These are phyloP conservation scores for Antheraea mylitta DNA, from an alignment of 1,140 invertebrate species.

Conservation along the genomic window DNA sequence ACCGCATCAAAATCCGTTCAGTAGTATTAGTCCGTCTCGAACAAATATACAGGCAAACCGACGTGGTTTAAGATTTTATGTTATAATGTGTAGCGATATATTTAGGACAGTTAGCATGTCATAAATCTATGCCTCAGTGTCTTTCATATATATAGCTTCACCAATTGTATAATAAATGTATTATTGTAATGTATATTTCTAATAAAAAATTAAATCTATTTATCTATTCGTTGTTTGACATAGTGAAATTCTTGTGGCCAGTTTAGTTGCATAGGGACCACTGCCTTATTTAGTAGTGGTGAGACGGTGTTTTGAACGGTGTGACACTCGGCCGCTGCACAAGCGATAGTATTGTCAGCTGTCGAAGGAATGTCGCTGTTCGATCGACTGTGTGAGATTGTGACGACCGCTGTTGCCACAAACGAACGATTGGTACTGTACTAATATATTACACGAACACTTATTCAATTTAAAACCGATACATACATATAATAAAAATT, in stretches of 20 bases:
- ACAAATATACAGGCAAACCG: too few species aligned
- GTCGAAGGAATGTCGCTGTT: slow-evolving; percentile 12
- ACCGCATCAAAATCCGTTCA: too few species aligned
- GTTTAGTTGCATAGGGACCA: not conserved
- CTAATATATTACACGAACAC: not conserved
- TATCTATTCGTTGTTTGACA: not conserved
- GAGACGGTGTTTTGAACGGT: slow-evolving; percentile 10
- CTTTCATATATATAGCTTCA: too few species aligned
- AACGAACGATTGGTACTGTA: slow-evolving; percentile 4
- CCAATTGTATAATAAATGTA: too few species aligned
- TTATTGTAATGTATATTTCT: too few species aligned
- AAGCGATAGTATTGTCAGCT: slow-evolving; percentile 10
- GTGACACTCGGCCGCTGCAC: not conserved
- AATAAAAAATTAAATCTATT: too few species aligned
- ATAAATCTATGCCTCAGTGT: too few species aligned
- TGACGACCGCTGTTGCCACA: slow-evolving; percentile 8
- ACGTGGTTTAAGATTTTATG: too few species aligned
- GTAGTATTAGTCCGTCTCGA: too few species aligned
- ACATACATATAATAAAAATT: not conserved
- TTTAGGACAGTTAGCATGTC: too few species aligned
- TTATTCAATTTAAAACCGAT: not conserved
- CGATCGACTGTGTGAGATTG: slow-evolving; percentile 10
- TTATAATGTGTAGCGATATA: too few species aligned
- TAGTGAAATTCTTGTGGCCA: not conserved
- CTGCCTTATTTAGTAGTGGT: not conserved